Conservation (phyloP, 2,888 invertebrate species). For the Hirtodrosophila histrioides region DNA sequence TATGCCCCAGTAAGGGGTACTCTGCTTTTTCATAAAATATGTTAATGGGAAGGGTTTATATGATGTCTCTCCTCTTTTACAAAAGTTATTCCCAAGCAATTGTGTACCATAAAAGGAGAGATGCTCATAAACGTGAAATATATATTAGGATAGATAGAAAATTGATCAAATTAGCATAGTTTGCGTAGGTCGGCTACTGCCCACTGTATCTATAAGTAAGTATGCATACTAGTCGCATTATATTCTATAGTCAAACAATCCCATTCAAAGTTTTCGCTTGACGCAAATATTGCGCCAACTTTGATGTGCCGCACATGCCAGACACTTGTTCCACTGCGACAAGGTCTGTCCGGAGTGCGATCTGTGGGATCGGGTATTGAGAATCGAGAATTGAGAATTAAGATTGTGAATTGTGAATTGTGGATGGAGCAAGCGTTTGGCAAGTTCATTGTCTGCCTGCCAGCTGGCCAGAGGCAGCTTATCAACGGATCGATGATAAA, state of each 20-base stretch:
- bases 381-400: background rate
- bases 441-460: conserved; percentile 20
- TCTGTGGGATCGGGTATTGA: background rate
- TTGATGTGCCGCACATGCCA: conserved; percentile 29
- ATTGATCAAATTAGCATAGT: too few species aligned
- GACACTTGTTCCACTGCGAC: conserved; percentile 40
- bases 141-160: too few species aligned
- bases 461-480: conserved; percentile 24
- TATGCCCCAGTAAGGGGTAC: conserved; percentile 18
- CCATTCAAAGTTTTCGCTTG: conserved; percentile 15
- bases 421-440: conserved; percentile 24
- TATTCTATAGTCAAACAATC: background rate
- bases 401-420: conserved; percentile 3
- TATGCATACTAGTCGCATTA: too few species aligned
- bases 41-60: too few species aligned
- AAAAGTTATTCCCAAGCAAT: too few species aligned
- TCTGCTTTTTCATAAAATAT: background rate
- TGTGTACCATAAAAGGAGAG: too few species aligned
- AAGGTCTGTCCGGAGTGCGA: background rate
- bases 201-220: too few species aligned
- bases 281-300: conserved; percentile 35
- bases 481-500: conserved; percentile 65
- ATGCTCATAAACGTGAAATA: too few species aligned
- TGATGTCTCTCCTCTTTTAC: too few species aligned
- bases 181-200: too few species aligned